Evolutionary conservation across 2,113 vertebrate genomes (phyloP), one percentile per base, ranked within the genome.

Genomic region (Microtus richardsoni): DNA sequence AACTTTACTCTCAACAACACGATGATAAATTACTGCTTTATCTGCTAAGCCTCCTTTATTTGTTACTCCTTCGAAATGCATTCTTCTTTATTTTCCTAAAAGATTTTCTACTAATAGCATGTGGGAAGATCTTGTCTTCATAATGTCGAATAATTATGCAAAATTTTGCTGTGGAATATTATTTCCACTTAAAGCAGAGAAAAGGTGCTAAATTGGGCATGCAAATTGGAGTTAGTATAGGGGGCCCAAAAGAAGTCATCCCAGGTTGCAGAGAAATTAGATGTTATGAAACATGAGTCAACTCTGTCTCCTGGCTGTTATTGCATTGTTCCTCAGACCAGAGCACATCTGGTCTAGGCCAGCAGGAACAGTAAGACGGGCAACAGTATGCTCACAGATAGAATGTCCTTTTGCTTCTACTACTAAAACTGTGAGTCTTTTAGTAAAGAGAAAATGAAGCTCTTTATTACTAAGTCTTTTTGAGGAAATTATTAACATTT

Each of bases 101-200:
- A 92, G 41, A 73, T 74, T 88, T 97, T 88, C 33, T 54, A 85
- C 58, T 86, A 95, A 95, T 73, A 92, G 16, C 52, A 91, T 79
- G 30, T 91, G 49, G 64, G 52, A 89, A 88, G 95, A 96, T 21
- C 39, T 47, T 41, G 82, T 86, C 36, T 86, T 82, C 85, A 77
- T 95, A 93, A 97, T 86, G 85, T 74, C 41, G 36, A 97, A 92
- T 88, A 96, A 97, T 93, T 93, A 96, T 85, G 75, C 84, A 88
- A 96, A 82, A 95, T 91, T 79, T 83, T 88, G 36, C 78, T 93
- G 39, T 82, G 79, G 71, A 95, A 73, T 92, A 92, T 88, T 74
- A 91, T 90, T 96, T 82, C 77, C 87, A 88, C 33, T 91, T 85
- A 95, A 95, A 75, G 36, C 49, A 82, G 58, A 90, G 19, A 95